A percentile compares a stretch with the other conserved stretches of the same genome.
phyloP scores from a whole-genome alignment of 2,888 invertebrate species.

The Phoenoteleia sp. region DNA sequence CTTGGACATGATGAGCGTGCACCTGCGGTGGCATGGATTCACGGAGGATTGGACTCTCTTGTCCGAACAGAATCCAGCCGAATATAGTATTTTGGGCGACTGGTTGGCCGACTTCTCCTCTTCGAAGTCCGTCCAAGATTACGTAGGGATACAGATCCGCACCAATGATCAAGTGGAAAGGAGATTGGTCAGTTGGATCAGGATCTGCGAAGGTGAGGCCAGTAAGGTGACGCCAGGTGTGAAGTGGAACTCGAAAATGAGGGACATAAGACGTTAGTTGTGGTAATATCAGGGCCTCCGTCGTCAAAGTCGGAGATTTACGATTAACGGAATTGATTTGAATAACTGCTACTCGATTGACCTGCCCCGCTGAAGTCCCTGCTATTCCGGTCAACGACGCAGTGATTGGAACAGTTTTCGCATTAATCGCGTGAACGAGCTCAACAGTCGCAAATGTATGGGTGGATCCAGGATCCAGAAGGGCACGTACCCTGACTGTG shows the following conservation, averaged over 20 bases:
- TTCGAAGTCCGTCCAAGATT: neutral
- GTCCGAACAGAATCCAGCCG: conserved; percentile 1
- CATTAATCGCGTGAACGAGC: neutral
- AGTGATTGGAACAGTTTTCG: conserved; percentile 41
- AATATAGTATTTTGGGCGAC: neutral
- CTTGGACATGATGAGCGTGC: no score
- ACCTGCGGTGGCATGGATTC: neutral
- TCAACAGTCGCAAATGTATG: conserved; percentile 5
- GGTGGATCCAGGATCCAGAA: conserved; percentile 21
- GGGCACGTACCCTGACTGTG: neutral
- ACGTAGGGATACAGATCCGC: neutral
- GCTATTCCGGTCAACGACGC: no score
- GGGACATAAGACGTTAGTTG: neutral
- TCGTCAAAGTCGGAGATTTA: neutral
- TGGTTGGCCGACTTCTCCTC: neutral
- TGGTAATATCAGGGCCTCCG: neutral
- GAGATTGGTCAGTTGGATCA: neutral
- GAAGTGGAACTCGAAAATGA: neutral
- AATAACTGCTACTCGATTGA: no score
- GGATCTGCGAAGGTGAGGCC: neutral
- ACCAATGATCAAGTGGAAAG: conserved; percentile 1
- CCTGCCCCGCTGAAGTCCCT: no score
- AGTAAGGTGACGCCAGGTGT: neutral
- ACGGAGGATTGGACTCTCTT: neutral
- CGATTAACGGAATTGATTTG: no score